These are phyloP conservation scores for Notoglanidium macrostoma DNA, from an alignment of 2,797 vertebrate genomes.

Conservation along the genomic window DNA sequence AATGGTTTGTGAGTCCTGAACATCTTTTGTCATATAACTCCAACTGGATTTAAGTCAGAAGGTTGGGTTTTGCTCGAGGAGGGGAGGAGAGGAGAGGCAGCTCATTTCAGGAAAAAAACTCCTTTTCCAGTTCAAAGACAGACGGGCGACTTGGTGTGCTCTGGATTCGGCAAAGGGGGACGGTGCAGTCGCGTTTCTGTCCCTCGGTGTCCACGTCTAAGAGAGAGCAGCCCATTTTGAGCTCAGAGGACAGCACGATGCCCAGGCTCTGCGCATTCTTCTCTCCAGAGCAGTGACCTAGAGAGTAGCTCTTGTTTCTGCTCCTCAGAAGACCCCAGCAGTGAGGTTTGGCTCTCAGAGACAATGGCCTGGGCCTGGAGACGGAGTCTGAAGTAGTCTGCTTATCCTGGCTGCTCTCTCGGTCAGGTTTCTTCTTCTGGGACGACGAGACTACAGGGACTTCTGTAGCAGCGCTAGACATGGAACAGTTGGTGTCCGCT, in stretches of 20 bases:
- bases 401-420: conserved; percentile 50
- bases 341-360: conserved; percentile 76
- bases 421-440: conserved; percentile 66
- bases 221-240: conserved; percentile 79
- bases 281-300: conserved; percentile 73
- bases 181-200: conserved; percentile 85
- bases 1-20: conserved; percentile 28
- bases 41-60: background rate
- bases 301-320: conserved; percentile 79
- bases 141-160: conserved; percentile 75
- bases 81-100: conserved; percentile 39
- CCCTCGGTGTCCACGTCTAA: conserved; percentile 86
- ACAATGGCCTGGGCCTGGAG: conserved; percentile 77
- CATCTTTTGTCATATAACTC: background rate
- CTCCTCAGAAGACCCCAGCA: conserved; percentile 76
- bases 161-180: conserved; percentile 87
- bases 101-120: conserved; percentile 81
- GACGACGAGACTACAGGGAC: conserved; percentile 43
- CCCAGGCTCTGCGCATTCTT: conserved; percentile 64
- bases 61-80: background rate
- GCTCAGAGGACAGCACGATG: conserved; percentile 69
- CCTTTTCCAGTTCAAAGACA: conserved; percentile 86
- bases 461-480: conserved; percentile 57
- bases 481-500: conserved; percentile 61
- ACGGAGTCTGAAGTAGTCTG: conserved; percentile 48